phyloP scores from a whole-genome alignment of 2,113 vertebrate genomes.

The Illadopsis cleaveri region DNA sequence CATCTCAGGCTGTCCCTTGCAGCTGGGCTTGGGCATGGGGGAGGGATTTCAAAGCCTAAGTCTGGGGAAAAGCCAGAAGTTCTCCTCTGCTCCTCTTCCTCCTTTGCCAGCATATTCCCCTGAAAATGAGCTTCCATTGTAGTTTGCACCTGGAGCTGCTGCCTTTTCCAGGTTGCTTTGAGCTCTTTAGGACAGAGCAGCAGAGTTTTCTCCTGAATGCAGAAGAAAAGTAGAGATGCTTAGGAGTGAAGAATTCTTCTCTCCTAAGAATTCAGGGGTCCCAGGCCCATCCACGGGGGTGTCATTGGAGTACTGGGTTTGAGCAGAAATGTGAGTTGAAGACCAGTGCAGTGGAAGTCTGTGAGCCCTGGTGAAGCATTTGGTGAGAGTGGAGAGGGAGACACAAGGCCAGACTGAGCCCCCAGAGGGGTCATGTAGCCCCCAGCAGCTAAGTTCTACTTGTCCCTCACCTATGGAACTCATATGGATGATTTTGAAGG shows the following conservation, averaged over 20 bases:
- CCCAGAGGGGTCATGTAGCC: not conserved
- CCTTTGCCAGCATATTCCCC: not conserved
- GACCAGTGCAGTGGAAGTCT: not conserved
- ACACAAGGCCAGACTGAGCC: accelerated
- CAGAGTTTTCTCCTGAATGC: no score
- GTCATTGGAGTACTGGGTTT: not conserved
- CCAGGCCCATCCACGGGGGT: not conserved
- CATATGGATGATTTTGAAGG: not conserved
- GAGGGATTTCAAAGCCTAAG: not conserved
- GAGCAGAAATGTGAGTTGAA: not conserved
- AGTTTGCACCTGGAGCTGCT: no score
- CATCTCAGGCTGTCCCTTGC: not conserved
- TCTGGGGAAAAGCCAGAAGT: not conserved
- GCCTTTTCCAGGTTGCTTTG: no score
- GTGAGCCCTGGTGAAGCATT: not conserved
- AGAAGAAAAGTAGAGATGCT: no score
- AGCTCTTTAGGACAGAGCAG: no score
- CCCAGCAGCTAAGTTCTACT: not conserved
- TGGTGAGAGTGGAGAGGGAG: not conserved
- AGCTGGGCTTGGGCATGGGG: not conserved
- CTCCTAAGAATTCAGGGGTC: not conserved
- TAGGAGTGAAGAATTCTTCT: not conserved
- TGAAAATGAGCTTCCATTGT: no score
- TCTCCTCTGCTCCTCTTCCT: not conserved
- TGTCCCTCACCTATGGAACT: not conserved